A percentile compares a stretch with the other conserved stretches of the same genome.
Evolutionary conservation across 2,888 invertebrate genomes (phyloP).

Genomic region (Drosophila fulvimacula): DNA sequence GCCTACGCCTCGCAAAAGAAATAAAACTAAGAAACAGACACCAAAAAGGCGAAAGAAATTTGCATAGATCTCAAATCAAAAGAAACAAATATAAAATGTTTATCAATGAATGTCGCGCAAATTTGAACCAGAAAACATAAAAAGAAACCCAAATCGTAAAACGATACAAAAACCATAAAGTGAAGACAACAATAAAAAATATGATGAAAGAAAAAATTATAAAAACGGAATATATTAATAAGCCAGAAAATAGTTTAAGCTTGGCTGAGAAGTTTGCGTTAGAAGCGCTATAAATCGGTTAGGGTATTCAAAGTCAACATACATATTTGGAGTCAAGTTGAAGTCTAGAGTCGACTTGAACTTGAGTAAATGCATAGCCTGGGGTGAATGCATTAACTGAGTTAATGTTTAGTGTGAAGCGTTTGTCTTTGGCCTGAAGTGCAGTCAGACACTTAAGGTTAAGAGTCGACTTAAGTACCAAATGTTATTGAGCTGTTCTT

Average conservation of each 20-base stretch:
- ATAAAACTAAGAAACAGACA: conserved; percentile 20
- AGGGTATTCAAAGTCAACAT: conserved; percentile 13
- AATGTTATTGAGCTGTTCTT: conserved; percentile 52
- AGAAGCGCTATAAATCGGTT: conserved; percentile 14
- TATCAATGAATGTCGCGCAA: conserved; percentile 50
- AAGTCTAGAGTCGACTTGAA: conserved; percentile 32
- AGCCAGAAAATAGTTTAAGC: neutral
- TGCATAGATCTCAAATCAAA: conserved; percentile 56
- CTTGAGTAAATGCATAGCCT: conserved; percentile 31
- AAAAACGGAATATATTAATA: conserved; percentile 2
- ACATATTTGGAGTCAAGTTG: conserved; percentile 10
- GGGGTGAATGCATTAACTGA: conserved; percentile 5
- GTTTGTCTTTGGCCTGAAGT: conserved; percentile 22
- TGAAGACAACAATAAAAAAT: conserved; percentile 8
- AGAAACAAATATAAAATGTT: conserved; percentile 12
- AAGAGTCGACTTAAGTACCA: conserved; percentile 36
- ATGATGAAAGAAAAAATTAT: conserved; percentile 4
- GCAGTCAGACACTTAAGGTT: conserved; percentile 48
- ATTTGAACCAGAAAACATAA: conserved; percentile 7
- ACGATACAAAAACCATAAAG: conserved; percentile 29
- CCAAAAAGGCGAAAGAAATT: conserved; percentile 44
- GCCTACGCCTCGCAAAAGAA: conserved; percentile 54
- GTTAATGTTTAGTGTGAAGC: conserved; percentile 21
- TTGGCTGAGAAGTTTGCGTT: neutral
- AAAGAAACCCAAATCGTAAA: conserved; percentile 29